These are phyloP conservation scores for Drosophila diplacantha DNA, from an alignment of 2,888 invertebrate genomes.

Conservation along the genomic window DNA sequence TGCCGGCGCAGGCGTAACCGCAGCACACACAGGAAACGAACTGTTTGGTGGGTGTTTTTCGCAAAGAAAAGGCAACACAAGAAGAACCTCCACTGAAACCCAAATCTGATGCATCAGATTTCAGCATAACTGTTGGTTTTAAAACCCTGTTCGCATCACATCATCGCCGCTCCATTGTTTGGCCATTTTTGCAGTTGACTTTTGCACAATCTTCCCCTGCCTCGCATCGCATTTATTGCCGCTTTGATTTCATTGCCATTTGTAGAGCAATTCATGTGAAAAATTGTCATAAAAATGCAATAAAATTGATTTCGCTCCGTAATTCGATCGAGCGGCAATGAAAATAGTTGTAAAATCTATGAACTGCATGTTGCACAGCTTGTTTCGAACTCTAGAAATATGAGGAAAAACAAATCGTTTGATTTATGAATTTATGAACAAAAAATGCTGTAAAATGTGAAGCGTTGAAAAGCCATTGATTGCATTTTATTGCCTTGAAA, in stretches of 20 bases:
- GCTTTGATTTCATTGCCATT: conserved; percentile 36
- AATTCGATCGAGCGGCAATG: conserved; percentile 49
- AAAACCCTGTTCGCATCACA: conserved; percentile 23
- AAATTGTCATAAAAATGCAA: conserved; percentile 70
- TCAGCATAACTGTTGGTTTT: conserved; percentile 25
- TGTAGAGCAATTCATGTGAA: conserved; percentile 65
- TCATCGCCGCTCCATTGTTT: conserved; percentile 30
- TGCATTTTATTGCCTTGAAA: conserved; percentile 6
- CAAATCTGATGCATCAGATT: conserved; percentile 24
- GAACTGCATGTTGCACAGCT: conserved; percentile 28
- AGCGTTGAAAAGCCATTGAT: conserved; percentile 7
- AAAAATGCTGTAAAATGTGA: not conserved
- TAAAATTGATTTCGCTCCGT: conserved; percentile 53
- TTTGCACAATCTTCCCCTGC: not conserved
- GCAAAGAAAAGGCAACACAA: not conserved
- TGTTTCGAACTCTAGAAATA: conserved; percentile 27
- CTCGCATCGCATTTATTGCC: conserved; percentile 26
- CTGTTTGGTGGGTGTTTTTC: conserved; percentile 40
- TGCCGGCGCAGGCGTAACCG: conserved; percentile 43
- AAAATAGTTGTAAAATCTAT: conserved; percentile 42
- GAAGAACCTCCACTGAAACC: conserved; percentile 13
- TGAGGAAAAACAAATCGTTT: conserved; percentile 14
- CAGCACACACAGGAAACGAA: conserved; percentile 32
- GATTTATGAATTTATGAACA: conserved; percentile 16
- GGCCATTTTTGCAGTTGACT: conserved; percentile 35